phyloP scores from a whole-genome alignment of 2,888 invertebrate species.

The Cosmia trapezina region DNA sequence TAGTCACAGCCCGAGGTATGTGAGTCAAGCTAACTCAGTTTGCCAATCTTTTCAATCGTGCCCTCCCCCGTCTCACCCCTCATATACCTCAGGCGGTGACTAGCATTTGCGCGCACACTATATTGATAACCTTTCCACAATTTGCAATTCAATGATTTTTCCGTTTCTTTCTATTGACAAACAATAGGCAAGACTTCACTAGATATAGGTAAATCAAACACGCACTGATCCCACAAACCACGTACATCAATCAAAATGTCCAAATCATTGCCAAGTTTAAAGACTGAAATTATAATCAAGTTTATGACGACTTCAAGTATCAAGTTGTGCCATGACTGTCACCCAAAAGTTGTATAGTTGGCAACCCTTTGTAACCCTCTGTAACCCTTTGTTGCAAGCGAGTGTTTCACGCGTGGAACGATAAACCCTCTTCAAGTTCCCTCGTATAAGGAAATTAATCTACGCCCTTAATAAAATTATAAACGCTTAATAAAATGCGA shows the following conservation, averaged over 20 bases:
- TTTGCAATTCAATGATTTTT: not conserved
- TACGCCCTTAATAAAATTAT: conserved; percentile 56
- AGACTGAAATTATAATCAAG: conserved; percentile 48
- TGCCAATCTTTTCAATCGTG: too few relatives aligned
- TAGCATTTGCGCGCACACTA: too few relatives aligned
- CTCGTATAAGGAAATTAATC: conserved; percentile 60
- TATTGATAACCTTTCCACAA: not conserved
- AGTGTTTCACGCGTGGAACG: conserved; percentile 51
- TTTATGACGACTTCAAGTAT: conserved; percentile 49
- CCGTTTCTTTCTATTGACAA: not conserved
- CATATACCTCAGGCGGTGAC: too few relatives aligned
- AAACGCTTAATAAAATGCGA: conserved; percentile 50
- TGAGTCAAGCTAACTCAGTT: too few relatives aligned
- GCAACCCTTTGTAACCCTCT: conserved; percentile 42
- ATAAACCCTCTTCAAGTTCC: conserved; percentile 60
- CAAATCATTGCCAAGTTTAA: conserved; percentile 46
- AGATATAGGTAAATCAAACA: not conserved
- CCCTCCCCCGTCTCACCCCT: too few relatives aligned
- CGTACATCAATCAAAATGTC: conserved; percentile 24
- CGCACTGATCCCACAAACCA: conserved; percentile 7
- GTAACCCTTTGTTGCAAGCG: conserved; percentile 52
- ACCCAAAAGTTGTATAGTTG: conserved; percentile 53
- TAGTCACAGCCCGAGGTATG: too few relatives aligned
- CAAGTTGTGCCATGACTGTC: conserved; percentile 54
- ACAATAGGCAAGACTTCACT: not conserved